These are phyloP conservation scores for Buathra laborator DNA, from an alignment of 2,888 invertebrate species.

Conservation along the genomic window DNA sequence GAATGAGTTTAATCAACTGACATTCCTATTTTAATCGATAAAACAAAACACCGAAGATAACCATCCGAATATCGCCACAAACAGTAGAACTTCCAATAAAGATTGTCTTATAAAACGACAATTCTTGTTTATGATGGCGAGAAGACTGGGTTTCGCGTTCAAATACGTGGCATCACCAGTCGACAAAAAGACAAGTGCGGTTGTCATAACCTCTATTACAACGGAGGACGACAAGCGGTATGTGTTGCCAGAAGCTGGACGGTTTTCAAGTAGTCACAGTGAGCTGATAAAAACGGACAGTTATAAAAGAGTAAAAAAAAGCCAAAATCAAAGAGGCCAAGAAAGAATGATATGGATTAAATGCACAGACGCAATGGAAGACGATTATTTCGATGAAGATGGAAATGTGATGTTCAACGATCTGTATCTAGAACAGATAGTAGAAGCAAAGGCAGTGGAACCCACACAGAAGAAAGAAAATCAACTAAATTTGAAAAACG, in stretches of 20 bases:
- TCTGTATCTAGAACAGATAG: conserved; percentile 68
- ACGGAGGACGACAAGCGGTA: conserved; percentile 63
- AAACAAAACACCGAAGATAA: too few relatives aligned
- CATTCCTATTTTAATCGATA: too few relatives aligned
- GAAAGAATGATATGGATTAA: conserved; percentile 69
- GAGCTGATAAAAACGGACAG: conserved; percentile 64
- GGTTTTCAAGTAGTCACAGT: conserved; percentile 47
- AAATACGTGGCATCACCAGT: conserved; percentile 63
- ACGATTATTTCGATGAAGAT: conserved; percentile 67
- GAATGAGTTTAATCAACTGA: too few relatives aligned
- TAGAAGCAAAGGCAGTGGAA: conserved; percentile 59
- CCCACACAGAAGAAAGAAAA: conserved; percentile 63
- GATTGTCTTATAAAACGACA: conserved; percentile 46
- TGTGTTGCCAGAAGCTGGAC: conserved; percentile 58
- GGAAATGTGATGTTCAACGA: conserved; percentile 70
- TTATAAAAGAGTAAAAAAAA: conserved; percentile 69
- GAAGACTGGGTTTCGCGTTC: conserved; percentile 59
- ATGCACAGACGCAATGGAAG: conserved; percentile 66
- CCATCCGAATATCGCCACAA: too few relatives aligned
- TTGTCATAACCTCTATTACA: conserved; percentile 67
- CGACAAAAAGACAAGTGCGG: conserved; percentile 63
- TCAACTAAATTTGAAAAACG: conserved; percentile 68
- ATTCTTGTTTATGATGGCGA: conserved; percentile 48
- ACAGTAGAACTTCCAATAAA: too few relatives aligned
- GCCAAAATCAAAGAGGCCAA: conserved; percentile 67